Conservation (phyloP, 2,797 vertebrate species). For the Oryzias sinensis region DNA sequence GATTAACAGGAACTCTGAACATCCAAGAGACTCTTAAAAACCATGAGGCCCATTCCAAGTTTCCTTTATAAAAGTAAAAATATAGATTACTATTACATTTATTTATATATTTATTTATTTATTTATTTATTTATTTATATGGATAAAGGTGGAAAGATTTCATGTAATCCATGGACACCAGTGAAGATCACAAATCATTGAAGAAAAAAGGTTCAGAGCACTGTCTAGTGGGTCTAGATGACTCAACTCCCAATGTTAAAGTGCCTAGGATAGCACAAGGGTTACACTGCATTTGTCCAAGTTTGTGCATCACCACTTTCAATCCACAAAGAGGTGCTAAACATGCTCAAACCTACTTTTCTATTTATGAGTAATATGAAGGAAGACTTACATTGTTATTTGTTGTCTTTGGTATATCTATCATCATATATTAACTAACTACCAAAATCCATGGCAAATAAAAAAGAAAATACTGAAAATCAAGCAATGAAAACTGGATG, state of each 20-base stretch:
- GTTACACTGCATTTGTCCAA: neutral
- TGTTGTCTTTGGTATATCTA: too few relatives aligned
- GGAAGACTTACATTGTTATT: too few relatives aligned
- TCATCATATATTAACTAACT: neutral
- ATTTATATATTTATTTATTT: neutral
- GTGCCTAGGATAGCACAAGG: too few relatives aligned
- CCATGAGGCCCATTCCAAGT: neutral
- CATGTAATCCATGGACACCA: too few relatives aligned
- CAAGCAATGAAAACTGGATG: too few relatives aligned
- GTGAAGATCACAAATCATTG: too few relatives aligned
- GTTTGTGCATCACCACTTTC: neutral
- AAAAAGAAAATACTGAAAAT: neutral
- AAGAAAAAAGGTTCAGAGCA: too few relatives aligned
- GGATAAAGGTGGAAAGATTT: too few relatives aligned
- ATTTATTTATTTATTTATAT: neutral
- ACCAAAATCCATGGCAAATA: neutral
- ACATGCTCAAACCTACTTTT: neutral
- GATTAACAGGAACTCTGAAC: neutral
- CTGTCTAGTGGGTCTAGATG: too few relatives aligned
- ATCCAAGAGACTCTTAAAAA: neutral
- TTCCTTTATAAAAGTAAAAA: neutral
- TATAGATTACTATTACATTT: neutral
- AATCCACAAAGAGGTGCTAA: constrained; percentile 21
- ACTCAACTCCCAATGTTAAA: too few relatives aligned
- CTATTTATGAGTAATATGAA: too few relatives aligned